Conservation (phyloP, 1,140 invertebrate genomes). For the Aphaenogaster ashmeadi region DNA sequence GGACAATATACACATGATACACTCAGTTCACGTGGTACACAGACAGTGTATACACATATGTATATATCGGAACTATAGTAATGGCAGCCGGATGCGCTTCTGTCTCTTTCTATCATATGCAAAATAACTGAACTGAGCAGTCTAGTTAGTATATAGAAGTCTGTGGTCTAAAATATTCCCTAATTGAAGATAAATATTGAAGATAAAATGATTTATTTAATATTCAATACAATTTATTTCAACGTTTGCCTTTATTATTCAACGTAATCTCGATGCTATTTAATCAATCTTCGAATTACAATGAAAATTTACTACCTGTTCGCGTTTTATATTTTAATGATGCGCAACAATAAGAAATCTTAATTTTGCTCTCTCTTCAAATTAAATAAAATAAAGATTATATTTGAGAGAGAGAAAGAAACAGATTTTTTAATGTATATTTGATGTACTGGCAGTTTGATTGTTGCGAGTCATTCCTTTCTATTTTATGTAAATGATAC, state of each 20-base stretch:
- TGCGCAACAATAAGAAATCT: background rate
- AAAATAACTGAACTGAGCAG: too few species aligned
- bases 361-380: too few species aligned
- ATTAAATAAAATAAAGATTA: too few species aligned
- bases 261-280: background rate
- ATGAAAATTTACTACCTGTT: background rate
- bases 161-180: background rate
- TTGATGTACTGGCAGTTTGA: background rate
- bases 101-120: too few species aligned
- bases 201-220: background rate
- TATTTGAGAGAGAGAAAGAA: background rate
- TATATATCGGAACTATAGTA: too few species aligned
- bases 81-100: too few species aligned
- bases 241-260: background rate
- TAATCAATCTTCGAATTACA: background rate
- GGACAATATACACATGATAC: too few species aligned
- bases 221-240: background rate
- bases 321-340: background rate
- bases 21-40: too few species aligned
- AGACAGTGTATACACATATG: too few species aligned
- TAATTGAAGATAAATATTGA: background rate
- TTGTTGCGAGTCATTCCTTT: background rate
- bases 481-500: background rate
- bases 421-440: background rate
- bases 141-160: too few species aligned